Evolutionary conservation across 2,888 invertebrate species (phyloP).

Genomic region (Sinotaia quadrata): DNA sequence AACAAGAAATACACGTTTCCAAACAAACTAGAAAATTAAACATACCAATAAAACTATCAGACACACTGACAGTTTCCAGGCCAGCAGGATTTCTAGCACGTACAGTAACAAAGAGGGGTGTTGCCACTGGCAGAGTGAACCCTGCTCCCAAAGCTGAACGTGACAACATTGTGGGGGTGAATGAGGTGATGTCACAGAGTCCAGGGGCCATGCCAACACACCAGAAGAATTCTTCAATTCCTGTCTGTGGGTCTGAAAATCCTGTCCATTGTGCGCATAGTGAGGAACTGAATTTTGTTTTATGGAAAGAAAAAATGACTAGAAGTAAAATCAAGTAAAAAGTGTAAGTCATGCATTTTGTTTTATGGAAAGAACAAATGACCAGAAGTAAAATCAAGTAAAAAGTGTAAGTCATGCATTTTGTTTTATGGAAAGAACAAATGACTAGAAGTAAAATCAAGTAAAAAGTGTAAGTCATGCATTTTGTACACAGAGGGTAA

Average conservation of each 20-base stretch:
- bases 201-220: not conserved
- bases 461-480: too few relatives aligned
- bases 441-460: too few relatives aligned
- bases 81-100: constrained; percentile 16
- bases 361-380: too few relatives aligned
- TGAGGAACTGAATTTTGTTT: not conserved
- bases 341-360: too few relatives aligned
- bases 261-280: constrained; percentile 37
- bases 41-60: constrained; percentile 2
- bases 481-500: too few relatives aligned
- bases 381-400: too few relatives aligned
- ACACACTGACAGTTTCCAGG: not conserved
- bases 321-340: too few relatives aligned
- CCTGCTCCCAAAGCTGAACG: not conserved
- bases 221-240: constrained; percentile 31
- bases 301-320: too few relatives aligned
- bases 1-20: too few relatives aligned
- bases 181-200: constrained; percentile 4
- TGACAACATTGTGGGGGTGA: not conserved
- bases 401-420: too few relatives aligned
- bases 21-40: too few relatives aligned
- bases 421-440: too few relatives aligned
- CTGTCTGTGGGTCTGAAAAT: constrained; percentile 41
- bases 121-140: constrained; percentile 10
- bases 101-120: constrained; percentile 17